Base-by-base conservation (phyloP, 2,888 invertebrate genomes). In the Catocala fraxini region DNA sequence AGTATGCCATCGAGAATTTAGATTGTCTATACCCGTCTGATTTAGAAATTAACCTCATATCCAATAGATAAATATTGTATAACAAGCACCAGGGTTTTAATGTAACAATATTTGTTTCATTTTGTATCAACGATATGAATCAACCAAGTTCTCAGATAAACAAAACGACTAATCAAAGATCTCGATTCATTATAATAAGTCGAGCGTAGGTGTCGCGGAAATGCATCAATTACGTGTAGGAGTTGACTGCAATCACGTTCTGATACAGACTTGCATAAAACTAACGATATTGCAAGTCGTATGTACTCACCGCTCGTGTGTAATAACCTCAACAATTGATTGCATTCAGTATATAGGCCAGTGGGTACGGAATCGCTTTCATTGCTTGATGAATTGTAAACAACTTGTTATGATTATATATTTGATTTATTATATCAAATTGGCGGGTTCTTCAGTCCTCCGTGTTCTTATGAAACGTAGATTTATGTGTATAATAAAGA, bases 371-470 rank as follows among this genome's bases (percentile, higher is more conserved):
- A 79, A 75, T 80, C 81, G 78, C 83, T 83, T 84, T 83, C 84
- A 78, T 81, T 81, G 71, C 75, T 78, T 80, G 79, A 85, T 82
- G 72, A 80, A 83, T 86, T 75, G 79, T 77, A 87, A 88, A 88
- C 87, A 75, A 82, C 87, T 84, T 88, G 84, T 82, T 81, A 74
- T 76, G 73, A 77, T 79, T 77, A 71, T 66, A 73, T 59, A 68
- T 70, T 76, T 83, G 89, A 89, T 89, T 89, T 85, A 89, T 88
- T 74, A 77, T 71, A 63, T 61, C 63, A 80, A 84, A 82, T 85
- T 82, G 80, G 63, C 63, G 69, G 79, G 71, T 83, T 71, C 71
- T 68, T 76, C 68, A 80, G 79, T 75, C 25, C 25, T 25, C 25
- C 4, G 25, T 25, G 25, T 25, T 25, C 55, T 56, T 63, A 70